Evolutionary conservation across 1,140 invertebrate species (phyloP).

Genomic region (Kradibia gibbosae): DNA sequence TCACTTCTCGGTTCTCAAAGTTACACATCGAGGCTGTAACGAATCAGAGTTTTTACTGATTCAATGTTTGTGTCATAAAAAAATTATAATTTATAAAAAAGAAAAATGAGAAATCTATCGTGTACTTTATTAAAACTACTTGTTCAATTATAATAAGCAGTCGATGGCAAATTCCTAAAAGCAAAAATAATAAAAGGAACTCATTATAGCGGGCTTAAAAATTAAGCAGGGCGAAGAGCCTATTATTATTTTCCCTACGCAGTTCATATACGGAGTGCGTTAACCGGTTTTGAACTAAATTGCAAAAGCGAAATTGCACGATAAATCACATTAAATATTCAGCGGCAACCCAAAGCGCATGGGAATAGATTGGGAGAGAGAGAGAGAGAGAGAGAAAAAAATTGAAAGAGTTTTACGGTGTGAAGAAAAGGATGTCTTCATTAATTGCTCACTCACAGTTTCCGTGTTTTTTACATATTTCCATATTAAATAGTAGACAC

Average conservation of each 20-base stretch:
- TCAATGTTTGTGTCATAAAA: conserved; percentile 1
- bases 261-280: not conserved
- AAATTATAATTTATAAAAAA: not conserved
- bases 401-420: conserved; percentile 8
- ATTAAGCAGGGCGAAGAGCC: not conserved
- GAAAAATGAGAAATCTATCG: not conserved
- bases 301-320: conserved; percentile 39
- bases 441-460: conserved; percentile 30
- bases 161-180: conserved; percentile 1
- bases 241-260: conserved; percentile 37
- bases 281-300: conserved; percentile 48
- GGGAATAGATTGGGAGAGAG: not conserved
- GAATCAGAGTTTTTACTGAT: not conserved
- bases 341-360: not conserved
- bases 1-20: conserved; percentile 7
- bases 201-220: not conserved
- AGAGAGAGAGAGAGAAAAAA: not conserved
- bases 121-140: conserved; percentile 20
- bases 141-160: conserved; percentile 12
- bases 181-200: not conserved
- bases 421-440: conserved; percentile 35
- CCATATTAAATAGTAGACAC: conserved; percentile 8
- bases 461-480: conserved; percentile 20
- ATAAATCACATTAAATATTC: conserved; percentile 51
- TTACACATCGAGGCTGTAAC: not conserved